Evolutionary conservation across 2,797 vertebrate species (phyloP), one percentile per base, ranked within the genome.

Genomic region (Acanthurus lineatus): DNA sequence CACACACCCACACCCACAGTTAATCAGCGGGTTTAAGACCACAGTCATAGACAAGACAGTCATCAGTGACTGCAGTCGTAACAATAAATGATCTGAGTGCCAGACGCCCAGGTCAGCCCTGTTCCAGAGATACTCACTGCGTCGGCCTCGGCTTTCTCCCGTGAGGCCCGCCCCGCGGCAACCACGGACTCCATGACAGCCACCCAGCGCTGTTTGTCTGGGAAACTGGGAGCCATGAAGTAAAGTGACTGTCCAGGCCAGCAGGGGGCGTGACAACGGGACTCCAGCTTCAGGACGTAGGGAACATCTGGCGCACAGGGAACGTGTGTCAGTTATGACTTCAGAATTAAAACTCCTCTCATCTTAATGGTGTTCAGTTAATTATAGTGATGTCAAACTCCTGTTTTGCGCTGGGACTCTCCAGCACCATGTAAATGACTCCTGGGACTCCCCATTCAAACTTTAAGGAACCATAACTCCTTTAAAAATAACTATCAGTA

Each of bases 181-280:
- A 99, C 97, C 77, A 98, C 95, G 4, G 98, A 97, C 89, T 99
- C 98, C 94, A 99, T 94, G 88, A 97, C 96, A 38, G 95, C 96
- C 94, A 99, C 98, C 98, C 98, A 99, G 89, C 98, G 98, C 94
- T 99, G 98, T 83, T 99, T 99, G 93, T 99, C 98, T 0, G 97
- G 97, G 91, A 99, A 99, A 90, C 96, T 97, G 90, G 97, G 97
- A 71, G 97, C 96, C 93, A 99, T 95, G 92, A 99, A 96, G 94
- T 98, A 99, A 82, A 99, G 92, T 14, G 96, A 95, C 93, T 98
- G 97, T 71, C 97, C 97, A 4, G 98, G 97, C 98, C 98, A 99
- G 93, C 97, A 98, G 72, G 98, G 96, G 67, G 97, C 93, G 73
- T 98, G 97, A 11, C 97, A 97, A 76, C 97, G 96, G 44, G 97